Evolutionary conservation across 1,140 invertebrate species (phyloP), one percentile per base, ranked within the genome.

Genomic region (Frieseomelitta varia): DNA sequence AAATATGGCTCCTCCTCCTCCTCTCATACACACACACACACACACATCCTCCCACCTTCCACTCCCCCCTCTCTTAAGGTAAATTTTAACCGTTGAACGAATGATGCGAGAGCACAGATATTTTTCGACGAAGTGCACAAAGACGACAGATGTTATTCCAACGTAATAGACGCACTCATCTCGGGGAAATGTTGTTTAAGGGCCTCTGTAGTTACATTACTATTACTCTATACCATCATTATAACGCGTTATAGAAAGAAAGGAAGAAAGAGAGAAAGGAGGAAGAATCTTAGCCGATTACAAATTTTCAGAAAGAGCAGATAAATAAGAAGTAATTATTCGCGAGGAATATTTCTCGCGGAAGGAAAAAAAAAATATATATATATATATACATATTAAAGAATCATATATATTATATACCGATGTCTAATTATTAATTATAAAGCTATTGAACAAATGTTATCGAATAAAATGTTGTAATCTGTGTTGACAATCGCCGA

Each of bases 361-460:
- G 88, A 81, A 92, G 39, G 6, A 39, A 39, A 39, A 39, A 39
- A 39, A 39, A 39, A 39, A 39, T n/a, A 39, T 39, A 39, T 39
- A 39, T 39, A 39, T 39, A 39, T 39, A 39, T 92, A 92, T 92
- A 93, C 93, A 92, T 92, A 93, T 93, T 90, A 90, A 85, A 92
- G 90, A 93, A 93, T 91, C 88, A 92, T 92, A 93, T 93, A 93
- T 93, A 93, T 92, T 93, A 92, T 93, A 93, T 93, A 93, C 91
- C 79, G 85, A 93, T 92, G 92, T 93, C 92, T 93, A 85, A 92
- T 92, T 92, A 91, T n/a, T 61, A 61, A 61, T 61, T 92, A 47
- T 47, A 88, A 93, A 92, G 84, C 15, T 92, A 92, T 92, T 91
- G 88, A 93, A 92, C 89, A 92, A 93, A 88, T 93, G 92, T 93